Conservation (phyloP, 2,888 invertebrate genomes). For the Drosophila koepferae region DNA sequence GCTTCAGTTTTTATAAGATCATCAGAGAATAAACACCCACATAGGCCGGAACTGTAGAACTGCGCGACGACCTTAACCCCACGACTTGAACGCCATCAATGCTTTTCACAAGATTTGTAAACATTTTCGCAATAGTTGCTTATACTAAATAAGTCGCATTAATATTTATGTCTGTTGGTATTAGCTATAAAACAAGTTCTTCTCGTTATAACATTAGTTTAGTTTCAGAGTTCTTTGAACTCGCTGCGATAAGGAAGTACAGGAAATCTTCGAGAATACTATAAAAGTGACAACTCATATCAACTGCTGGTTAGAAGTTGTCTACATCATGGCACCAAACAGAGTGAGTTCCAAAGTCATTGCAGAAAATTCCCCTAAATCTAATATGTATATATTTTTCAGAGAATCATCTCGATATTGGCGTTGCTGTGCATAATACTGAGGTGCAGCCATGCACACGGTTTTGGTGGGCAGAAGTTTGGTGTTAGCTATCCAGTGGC, state of each 20-base stretch:
- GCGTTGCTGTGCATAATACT: constrained; percentile 39
- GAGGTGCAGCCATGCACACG: constrained; percentile 36
- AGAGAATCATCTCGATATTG: constrained; percentile 41
- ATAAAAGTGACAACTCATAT: constrained; percentile 54
- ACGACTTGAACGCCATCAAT: constrained; percentile 67
- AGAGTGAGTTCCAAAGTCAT: constrained; percentile 48
- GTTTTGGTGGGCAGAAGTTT: constrained; percentile 69
- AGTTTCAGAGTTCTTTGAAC: constrained; percentile 69
- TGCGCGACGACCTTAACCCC: constrained; percentile 72
- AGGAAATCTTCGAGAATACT: constrained; percentile 62
- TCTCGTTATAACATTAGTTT: constrained; percentile 28
- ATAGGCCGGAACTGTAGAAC: constrained; percentile 62
- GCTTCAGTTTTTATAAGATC: constrained; percentile 69
- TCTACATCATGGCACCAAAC: constrained; percentile 50
- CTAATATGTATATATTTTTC: neutral
- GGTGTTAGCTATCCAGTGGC: constrained; percentile 59
- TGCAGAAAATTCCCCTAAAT: neutral
- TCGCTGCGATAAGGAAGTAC: constrained; percentile 62
- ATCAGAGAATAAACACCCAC: constrained; percentile 59
- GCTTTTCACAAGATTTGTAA: constrained; percentile 67
- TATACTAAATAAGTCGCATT: constrained; percentile 57
- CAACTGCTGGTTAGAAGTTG: constrained; percentile 51
- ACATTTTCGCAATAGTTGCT: constrained; percentile 59
- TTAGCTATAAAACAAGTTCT: constrained; percentile 60
- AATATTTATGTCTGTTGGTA: constrained; percentile 25